phyloP scores from a whole-genome alignment of 2,888 invertebrate genomes.

The Frankliniella fusca region DNA sequence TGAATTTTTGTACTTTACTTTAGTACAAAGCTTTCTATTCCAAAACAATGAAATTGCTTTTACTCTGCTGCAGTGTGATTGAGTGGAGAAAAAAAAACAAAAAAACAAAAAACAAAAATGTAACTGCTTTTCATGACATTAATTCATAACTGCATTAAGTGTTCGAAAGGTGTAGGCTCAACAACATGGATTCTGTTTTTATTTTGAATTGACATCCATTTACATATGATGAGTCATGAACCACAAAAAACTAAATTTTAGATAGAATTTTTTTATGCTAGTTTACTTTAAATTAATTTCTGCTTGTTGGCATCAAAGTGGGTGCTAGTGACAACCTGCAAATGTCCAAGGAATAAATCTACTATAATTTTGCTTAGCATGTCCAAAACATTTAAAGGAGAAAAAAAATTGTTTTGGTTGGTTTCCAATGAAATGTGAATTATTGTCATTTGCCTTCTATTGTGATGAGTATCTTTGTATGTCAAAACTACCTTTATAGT shows the following conservation, averaged over 20 bases:
- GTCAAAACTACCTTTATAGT: background rate
- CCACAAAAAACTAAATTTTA: background rate
- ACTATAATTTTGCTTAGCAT: background rate
- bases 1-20: background rate
- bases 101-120: background rate
- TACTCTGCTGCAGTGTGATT: background rate
- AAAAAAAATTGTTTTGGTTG: background rate
- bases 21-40: background rate
- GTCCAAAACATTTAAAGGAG: background rate
- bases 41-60: background rate
- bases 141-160: background rate
- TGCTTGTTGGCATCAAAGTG: background rate
- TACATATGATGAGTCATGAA: background rate
- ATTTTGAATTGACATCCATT: background rate
- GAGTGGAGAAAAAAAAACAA: background rate
- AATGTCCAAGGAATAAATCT: background rate
- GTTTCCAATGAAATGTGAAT: background rate
- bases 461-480: background rate
- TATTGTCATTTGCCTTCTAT: background rate
- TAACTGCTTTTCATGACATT: background rate
- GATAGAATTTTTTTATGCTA: slow-evolving; percentile 23
- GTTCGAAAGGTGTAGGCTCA: background rate
- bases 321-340: background rate
- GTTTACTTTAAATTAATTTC: slow-evolving; percentile 2
- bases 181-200: background rate